Conservation (phyloP, 2,797 vertebrate genomes). For the Myiothlypis chrysogaster region DNA sequence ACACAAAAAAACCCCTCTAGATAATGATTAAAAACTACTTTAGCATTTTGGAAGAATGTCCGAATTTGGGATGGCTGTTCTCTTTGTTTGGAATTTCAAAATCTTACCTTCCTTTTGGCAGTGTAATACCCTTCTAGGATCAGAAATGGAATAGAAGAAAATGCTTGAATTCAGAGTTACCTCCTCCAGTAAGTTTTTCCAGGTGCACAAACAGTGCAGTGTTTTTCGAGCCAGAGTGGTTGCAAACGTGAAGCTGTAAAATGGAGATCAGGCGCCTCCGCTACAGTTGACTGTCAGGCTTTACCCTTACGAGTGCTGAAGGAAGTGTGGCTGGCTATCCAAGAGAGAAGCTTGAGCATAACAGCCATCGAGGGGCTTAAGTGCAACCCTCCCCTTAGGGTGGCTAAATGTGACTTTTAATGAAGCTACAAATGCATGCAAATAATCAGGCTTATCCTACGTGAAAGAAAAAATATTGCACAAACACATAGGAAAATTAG, state of each 20-base stretch:
- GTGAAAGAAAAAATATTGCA: neutral
- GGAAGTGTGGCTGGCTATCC: neutral
- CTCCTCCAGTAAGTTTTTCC: neutral
- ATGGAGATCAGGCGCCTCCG: neutral
- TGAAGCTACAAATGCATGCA: neutral
- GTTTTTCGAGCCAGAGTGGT: neutral
- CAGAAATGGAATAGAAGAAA: neutral
- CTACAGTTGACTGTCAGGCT: neutral
- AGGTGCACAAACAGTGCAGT: neutral
- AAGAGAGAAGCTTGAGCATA: neutral
- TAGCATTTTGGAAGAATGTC: neutral
- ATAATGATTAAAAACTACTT: neutral
- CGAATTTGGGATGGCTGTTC: neutral
- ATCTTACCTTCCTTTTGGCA: neutral
- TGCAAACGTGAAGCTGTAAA: neutral
- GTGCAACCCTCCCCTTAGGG: neutral
- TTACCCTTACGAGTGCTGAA: neutral
- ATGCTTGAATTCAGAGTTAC: neutral
- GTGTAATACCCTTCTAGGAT: neutral
- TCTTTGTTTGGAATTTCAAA: neutral
- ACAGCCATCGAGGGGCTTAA: neutral
- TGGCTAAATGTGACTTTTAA: neutral
- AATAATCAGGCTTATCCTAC: neutral
- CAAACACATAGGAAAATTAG: slow-evolving; percentile 28
- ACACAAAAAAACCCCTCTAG: neutral